phyloP scores from a whole-genome alignment of 2,888 invertebrate genomes.

The Agrypnus murinus region DNA sequence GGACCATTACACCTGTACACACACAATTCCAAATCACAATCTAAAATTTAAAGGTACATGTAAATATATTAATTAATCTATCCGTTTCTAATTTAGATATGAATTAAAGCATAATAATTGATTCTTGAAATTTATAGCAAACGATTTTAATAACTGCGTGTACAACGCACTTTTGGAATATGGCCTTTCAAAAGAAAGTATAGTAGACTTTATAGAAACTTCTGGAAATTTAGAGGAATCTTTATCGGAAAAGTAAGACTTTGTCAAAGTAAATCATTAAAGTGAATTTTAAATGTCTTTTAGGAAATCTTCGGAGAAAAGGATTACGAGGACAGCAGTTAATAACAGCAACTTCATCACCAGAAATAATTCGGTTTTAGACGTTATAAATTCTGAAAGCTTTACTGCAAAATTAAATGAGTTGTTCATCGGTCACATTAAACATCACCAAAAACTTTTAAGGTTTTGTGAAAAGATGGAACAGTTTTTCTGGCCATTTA shows the following conservation, averaged over 20 bases:
- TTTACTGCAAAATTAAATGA: not conserved
- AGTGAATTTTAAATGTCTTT: no score
- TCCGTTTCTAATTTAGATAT: no score
- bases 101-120: no score
- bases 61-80: no score
- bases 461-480: not conserved
- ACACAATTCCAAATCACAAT: no score
- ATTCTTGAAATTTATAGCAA: constrained; percentile 19
- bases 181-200: constrained; percentile 5
- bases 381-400: constrained; percentile 1
- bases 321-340: no score
- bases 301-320: no score
- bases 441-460: constrained; percentile 14
- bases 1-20: no score
- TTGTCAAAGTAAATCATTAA: no score
- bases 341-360: no score
- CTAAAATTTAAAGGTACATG: no score
- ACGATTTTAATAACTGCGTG: constrained; percentile 35
- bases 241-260: not conserved
- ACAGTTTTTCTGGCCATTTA: constrained; percentile 6
- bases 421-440: constrained; percentile 3
- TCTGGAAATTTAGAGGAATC: not conserved
- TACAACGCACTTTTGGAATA: constrained; percentile 14
- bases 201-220: constrained; percentile 1
- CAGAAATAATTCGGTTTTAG: not conserved